These are phyloP conservation scores for Cebus imitator DNA, from an alignment of 2,113 vertebrate species.

Conservation along the genomic window DNA sequence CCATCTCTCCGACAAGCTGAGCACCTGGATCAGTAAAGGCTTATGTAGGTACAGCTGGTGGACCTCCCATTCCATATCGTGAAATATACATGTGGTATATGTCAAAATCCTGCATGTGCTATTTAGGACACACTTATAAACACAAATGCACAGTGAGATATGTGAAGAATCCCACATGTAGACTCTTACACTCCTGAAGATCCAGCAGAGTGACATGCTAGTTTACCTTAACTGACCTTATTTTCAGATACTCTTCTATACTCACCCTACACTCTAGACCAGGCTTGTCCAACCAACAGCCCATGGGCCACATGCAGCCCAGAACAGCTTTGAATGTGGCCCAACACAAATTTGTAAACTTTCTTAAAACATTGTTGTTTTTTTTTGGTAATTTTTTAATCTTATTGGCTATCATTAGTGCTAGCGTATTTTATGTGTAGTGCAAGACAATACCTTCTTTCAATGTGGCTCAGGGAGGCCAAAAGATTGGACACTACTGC, in stretches of 20 bases:
- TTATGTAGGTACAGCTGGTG: slow-evolving; percentile 86
- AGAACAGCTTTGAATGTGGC: too few relatives aligned
- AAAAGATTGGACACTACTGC: too few relatives aligned
- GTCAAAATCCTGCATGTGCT: neutral
- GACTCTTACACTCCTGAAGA: neutral
- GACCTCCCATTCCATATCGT: neutral
- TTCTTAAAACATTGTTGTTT: too few relatives aligned
- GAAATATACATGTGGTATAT: neutral
- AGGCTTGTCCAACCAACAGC: too few relatives aligned
- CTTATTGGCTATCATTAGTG: too few relatives aligned
- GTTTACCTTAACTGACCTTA: neutral
- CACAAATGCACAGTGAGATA: neutral
- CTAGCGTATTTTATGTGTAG: too few relatives aligned
- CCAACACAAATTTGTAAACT: too few relatives aligned
- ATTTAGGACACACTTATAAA: neutral
- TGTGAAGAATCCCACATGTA: neutral
- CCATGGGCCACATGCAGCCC: too few relatives aligned
- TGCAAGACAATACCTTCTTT: too few relatives aligned
- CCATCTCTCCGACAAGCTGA: slow-evolving; percentile 83
- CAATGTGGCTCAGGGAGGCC: too few relatives aligned
- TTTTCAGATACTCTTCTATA: neutral
- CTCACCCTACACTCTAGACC: accelerated
- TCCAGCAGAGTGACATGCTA: neutral
- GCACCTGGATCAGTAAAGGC: slow-evolving; percentile 90
- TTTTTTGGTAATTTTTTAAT: too few relatives aligned